Evolutionary conservation across 2,797 vertebrate genomes (phyloP).

Genomic region (Myoxocephalus aenaeus): DNA sequence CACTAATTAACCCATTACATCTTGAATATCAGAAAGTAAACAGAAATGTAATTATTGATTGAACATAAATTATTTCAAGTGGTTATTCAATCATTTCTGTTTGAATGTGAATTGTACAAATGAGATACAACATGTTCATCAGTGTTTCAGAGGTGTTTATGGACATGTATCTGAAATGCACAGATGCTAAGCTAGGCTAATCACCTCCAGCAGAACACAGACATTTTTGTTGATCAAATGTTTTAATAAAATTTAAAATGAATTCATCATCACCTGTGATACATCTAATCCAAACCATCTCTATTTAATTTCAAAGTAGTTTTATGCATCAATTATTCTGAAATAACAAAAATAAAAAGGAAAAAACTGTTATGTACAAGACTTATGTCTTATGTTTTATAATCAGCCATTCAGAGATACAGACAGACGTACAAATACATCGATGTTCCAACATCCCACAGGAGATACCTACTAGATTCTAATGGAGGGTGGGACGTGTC

Average conservation of each 20-base stretch:
- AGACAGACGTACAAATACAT: neutral
- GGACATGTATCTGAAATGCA: neutral
- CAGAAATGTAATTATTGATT: neutral
- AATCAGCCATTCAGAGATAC: neutral
- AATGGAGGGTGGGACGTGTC: constrained; percentile 98
- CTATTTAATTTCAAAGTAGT: neutral
- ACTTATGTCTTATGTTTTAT: too few relatives aligned
- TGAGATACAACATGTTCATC: neutral
- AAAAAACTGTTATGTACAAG: neutral
- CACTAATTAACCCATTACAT: neutral
- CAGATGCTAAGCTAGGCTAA: constrained; percentile 5
- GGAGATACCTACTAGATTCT: constrained; percentile 95
- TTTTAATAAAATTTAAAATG: neutral
- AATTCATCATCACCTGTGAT: neutral
- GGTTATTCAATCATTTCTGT: neutral
- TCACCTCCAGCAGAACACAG: neutral
- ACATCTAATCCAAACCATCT: neutral
- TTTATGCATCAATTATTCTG: neutral
- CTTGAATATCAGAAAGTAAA: neutral
- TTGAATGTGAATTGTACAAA: neutral
- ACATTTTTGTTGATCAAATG: neutral
- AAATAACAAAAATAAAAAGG: neutral
- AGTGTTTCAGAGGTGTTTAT: neutral
- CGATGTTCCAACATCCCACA: constrained; percentile 16
- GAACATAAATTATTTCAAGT: neutral